phyloP scores from a whole-genome alignment of 2,888 invertebrate genomes.

The Bellardia bayeri region DNA sequence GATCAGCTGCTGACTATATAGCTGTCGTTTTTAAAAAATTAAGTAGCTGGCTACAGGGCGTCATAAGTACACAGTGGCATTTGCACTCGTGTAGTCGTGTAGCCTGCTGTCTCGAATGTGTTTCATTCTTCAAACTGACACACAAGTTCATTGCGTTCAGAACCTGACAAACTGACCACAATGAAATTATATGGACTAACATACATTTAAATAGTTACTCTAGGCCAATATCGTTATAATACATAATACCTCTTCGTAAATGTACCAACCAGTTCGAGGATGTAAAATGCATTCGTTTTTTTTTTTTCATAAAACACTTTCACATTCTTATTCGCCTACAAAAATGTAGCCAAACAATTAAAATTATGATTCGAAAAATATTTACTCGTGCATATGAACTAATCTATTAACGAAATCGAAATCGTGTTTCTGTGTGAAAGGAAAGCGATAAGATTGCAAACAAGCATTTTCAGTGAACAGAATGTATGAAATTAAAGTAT shows the following conservation, averaged over 20 bases:
- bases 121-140: neutral
- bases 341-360: neutral
- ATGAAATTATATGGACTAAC: conserved; percentile 3
- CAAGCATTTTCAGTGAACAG: neutral
- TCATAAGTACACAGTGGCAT: no score
- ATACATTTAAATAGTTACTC: conserved; percentile 21
- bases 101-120: no score
- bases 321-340: neutral
- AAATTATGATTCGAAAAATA: conserved; percentile 3
- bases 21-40: no score
- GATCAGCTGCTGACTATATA: no score
- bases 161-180: neutral
- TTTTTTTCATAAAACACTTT: neutral
- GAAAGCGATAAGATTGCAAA: conserved; percentile 41
- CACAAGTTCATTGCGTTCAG: neutral
- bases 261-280: neutral
- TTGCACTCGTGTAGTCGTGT: no score
- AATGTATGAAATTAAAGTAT: neutral
- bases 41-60: no score
- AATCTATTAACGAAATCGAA: conserved; percentile 20
- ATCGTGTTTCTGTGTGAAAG: conserved; percentile 7
- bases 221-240: conserved; percentile 39
- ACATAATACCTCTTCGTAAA: neutral
- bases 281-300: conserved; percentile 29
- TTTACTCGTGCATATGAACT: neutral